phyloP scores from a whole-genome alignment of 2,113 vertebrate species.

The Pseudopipra pipra region DNA sequence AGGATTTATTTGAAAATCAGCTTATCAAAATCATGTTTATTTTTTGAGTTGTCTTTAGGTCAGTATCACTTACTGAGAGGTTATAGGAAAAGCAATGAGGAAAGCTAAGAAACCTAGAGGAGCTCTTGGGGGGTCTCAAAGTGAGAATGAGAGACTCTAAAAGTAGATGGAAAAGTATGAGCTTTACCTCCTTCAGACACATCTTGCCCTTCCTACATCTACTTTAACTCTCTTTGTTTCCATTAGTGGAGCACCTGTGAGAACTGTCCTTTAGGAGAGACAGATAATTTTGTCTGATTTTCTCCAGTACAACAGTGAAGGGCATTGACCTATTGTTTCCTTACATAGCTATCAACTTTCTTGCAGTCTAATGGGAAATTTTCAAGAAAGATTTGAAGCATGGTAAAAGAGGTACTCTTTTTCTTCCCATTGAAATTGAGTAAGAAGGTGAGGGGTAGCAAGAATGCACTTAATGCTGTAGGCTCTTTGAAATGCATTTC shows the following conservation, averaged over 20 bases:
- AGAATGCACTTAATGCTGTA: neutral
- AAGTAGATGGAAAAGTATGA: neutral
- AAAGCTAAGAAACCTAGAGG: neutral
- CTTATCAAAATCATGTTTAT: neutral
- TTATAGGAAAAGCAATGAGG: neutral
- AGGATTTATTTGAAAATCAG: neutral
- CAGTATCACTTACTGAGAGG: neutral
- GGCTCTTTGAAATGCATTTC: neutral
- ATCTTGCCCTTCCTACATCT: neutral
- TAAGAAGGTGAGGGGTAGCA: rapidly evolving
- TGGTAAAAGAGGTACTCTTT: neutral
- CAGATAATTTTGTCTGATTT: neutral
- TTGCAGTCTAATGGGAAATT: neutral
- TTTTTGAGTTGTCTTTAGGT: neutral
- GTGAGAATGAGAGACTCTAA: neutral
- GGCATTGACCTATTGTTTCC: neutral
- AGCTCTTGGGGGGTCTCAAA: neutral
- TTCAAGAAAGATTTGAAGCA: neutral
- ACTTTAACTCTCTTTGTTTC: neutral
- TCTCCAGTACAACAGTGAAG: neutral
- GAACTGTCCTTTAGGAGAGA: neutral
- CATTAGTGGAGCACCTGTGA: neutral
- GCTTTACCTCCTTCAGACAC: neutral
- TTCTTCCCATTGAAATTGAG: neutral
- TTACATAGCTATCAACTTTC: neutral